phyloP scores from a whole-genome alignment of 2,113 vertebrate genomes.

The Thamnophis sirtalis region DNA sequence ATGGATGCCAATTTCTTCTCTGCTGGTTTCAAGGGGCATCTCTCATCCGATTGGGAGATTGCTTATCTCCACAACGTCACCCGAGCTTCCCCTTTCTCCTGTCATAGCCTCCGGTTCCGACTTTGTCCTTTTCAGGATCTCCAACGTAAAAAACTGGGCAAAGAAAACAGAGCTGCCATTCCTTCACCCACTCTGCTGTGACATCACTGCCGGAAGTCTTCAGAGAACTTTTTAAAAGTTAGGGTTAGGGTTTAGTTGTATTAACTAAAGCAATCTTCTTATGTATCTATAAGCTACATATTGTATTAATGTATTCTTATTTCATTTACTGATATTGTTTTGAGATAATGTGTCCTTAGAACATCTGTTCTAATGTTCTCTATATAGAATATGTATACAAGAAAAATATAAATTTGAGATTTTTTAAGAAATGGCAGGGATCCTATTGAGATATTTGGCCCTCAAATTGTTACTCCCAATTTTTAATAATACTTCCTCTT shows the following conservation, averaged over 20 bases:
- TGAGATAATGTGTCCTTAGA: neutral
- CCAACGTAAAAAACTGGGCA: no score
- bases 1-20: no score
- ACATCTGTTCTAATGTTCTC: neutral
- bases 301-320: neutral
- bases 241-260: neutral
- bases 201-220: no score
- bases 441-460: neutral
- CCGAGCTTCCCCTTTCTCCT: no score
- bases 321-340: neutral
- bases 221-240: neutral
- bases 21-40: no score
- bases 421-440: neutral
- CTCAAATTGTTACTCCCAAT: neutral
- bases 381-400: neutral
- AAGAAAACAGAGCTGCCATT: no score
- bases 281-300: neutral
- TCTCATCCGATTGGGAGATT: no score
- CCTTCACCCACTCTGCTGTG: no score
- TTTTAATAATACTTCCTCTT: neutral
- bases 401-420: neutral
- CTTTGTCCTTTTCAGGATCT: no score
- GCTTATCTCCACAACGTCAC: no score
- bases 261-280: neutral
- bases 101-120: no score